Evolutionary conservation across 2,113 vertebrate genomes (phyloP).

Genomic region (Actinemys pallida): DNA sequence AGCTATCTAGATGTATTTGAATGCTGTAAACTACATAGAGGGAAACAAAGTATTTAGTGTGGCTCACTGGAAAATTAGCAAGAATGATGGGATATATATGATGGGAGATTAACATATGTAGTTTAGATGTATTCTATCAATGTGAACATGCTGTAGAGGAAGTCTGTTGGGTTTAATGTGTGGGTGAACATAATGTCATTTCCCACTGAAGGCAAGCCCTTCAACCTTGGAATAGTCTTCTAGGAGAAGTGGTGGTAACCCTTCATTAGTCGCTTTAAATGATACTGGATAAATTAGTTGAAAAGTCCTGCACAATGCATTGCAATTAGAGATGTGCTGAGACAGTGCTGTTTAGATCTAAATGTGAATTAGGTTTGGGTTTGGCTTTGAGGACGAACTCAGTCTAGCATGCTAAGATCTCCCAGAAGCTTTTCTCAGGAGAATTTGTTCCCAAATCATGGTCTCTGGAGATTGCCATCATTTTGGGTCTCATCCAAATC

Average conservation of each 20-base stretch:
- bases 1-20: background rate
- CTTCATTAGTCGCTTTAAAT: background rate
- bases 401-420: background rate
- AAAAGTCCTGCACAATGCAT: background rate
- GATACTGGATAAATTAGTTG: background rate
- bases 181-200: background rate
- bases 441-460: background rate
- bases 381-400: background rate
- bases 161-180: background rate
- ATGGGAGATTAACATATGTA: background rate
- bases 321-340: background rate
- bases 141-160: background rate
- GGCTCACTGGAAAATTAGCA: background rate
- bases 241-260: background rate
- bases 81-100: background rate
- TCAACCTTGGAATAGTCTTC: background rate
- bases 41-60: background rate
- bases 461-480: background rate
- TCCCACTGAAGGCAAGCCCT: background rate
- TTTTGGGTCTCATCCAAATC: background rate
- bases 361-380: background rate
- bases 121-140: background rate
- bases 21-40: background rate
- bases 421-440: rapidly evolving
- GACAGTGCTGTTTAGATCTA: background rate